Base-by-base conservation (phyloP, 2,797 vertebrate species). In the Pseudotriccus pelzelni region DNA sequence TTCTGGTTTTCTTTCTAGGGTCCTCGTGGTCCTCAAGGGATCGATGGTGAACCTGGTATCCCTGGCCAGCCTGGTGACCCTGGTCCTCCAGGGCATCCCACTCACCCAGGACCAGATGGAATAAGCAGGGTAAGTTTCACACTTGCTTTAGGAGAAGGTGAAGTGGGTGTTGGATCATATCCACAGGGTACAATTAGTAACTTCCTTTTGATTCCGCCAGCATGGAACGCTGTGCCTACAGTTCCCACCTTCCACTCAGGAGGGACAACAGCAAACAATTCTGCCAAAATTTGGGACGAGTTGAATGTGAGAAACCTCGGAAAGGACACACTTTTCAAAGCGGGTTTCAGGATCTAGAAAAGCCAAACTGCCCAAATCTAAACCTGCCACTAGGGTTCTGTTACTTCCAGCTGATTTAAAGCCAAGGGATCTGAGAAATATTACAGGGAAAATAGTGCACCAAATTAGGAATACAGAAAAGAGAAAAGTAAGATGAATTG, bases 1-100 rank as follows among this genome's bases (percentile, higher is more conserved):
- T 96, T 49, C 19, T 43, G 16, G 39, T 28, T 69, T 96, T 89
- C 36, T 88, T 91, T 87, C 18, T 74, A 99, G 99, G 99, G 99
- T 98, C 94, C 97, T 81, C 98, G 98, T 96, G 99, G 99, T 85
- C 47, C 98, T 88, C 90, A 98, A 30, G 99, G 99, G 87, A 98
- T 98, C 52, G 99, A 99, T 96, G 99, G 99, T 93, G 99, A 99
- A 90, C 99, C 99, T 39, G 99, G 99, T 85, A 93, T 99, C 85
- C 99, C 99, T 87, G 99, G 99, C 84, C 98, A 99, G 34, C 99
- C 99, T 16, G 99, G 99, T 97, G 98, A 99, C 52, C 97, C 99
- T 13, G 99, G 99, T 56, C 99, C 99, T 93, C 98, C 99, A 49
- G 99, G 99, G 66, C 99, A 98, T 69, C 98, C 98, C 4, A 96